Base-by-base conservation (phyloP, 1,140 invertebrate species). In the Drosophila truncata region DNA sequence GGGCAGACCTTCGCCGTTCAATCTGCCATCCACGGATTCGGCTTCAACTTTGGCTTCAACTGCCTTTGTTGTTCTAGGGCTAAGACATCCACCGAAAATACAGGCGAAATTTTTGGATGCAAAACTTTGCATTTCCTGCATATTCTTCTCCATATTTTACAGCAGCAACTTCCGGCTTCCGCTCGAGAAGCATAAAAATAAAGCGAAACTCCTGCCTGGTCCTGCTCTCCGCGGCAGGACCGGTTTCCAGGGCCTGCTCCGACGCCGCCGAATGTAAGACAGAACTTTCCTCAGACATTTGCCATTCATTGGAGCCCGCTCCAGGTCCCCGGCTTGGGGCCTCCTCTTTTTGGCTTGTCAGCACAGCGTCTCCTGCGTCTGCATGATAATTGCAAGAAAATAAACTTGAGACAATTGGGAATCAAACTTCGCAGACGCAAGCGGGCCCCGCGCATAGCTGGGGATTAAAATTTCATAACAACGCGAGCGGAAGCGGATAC, bases 121-220 rank as follows among this genome's bases (percentile, higher is more conserved):
- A 90, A 88, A 88, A 86, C 69, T 90, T 88, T 88, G 85, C 85
- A 88, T 88, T 90, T 90, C 85, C 85, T 84, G 81, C 78, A 64
- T 62, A 78, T 79, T 90, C 77, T 85, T 84, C 70, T 82, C 71
- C 63, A 77, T 72, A 88, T 90, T 90, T 85, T 90, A 90, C 81
- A 85, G 64, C 74, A 73, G 78, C 78, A 81, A 84, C 85, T 76
- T 90, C 85, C 85, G 61, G 81, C 62, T 90, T 90, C 86, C 85
- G 85, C 66, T 88, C 47, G 37, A 69, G 60, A 52, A 75, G 73
- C 75, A 84, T 74, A 88, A 88, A 90, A 84, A 85, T 71, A 65
- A 80, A 73, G 57, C 47, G 50, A 72, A 72, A 72, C 73, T 76
- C 60, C 70, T 62, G 58, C 58, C 54, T 23, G 63, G 44, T 54